A percentile compares a stretch with the other conserved stretches of the same genome.
Conservation (phyloP, 2,113 vertebrate genomes). For the Bungarus multicinctus region DNA sequence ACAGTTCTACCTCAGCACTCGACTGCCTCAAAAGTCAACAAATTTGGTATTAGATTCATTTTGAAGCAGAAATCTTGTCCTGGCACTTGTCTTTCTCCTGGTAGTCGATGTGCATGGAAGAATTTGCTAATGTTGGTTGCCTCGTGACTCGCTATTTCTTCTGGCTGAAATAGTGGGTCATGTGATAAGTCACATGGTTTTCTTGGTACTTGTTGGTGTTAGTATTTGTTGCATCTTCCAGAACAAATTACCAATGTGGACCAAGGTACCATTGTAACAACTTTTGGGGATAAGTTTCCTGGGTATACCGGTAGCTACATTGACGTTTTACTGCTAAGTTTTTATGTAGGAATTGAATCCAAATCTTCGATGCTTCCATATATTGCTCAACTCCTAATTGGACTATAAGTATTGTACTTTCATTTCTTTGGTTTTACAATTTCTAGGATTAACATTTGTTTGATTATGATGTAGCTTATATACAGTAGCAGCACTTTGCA, state of each 20-base stretch:
- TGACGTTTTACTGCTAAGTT: background rate
- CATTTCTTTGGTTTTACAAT: background rate
- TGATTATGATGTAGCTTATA: background rate
- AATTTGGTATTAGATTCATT: background rate
- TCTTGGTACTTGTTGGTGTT: background rate
- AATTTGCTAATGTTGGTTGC: background rate
- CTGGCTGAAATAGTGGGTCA: background rate
- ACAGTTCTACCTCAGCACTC: background rate
- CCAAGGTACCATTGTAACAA: background rate
- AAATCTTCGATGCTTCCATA: background rate
- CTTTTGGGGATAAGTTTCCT: background rate
- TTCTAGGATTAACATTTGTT: background rate
- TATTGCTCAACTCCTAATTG: background rate
- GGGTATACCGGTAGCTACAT: background rate
- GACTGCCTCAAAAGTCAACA: background rate
- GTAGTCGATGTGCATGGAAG: background rate
- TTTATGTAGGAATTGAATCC: slow-evolving; percentile 7
- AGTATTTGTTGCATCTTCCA: background rate
- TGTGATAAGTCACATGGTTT: background rate
- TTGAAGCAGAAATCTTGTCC: background rate
- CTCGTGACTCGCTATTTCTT: background rate
- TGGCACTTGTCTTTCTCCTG: background rate
- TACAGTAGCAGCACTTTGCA: background rate
- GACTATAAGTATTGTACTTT: background rate
- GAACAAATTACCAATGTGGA: background rate